phyloP scores from a whole-genome alignment of 2,113 vertebrate genomes.

The Coptodon bakossiorum region DNA sequence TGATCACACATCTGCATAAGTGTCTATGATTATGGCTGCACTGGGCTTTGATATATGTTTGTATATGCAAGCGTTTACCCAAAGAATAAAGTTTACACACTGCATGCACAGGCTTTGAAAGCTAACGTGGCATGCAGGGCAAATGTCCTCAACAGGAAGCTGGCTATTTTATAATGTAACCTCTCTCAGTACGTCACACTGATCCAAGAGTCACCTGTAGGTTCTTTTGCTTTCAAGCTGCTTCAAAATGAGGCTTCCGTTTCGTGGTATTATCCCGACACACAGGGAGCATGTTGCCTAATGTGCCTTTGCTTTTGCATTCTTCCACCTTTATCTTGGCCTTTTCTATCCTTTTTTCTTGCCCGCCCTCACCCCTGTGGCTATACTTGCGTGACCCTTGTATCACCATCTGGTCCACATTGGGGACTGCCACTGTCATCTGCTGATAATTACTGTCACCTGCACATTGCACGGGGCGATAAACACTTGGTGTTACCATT shows the following conservation, averaged over 20 bases:
- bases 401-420: constrained; percentile 82
- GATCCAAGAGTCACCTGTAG: background rate
- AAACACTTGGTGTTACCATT: constrained; percentile 69
- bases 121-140: constrained; percentile 42
- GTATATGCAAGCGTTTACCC: constrained; percentile 35
- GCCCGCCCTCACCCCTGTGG: constrained; percentile 48
- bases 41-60: constrained; percentile 23
- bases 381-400: constrained; percentile 78
- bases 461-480: constrained; percentile 71
- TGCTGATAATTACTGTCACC: constrained; percentile 91
- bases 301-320: constrained; percentile 4
- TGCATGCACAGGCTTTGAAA: constrained; percentile 38
- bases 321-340: constrained; percentile 10
- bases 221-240: background rate
- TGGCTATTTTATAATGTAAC: constrained; percentile 31
- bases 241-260: constrained; percentile 23
- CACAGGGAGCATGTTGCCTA: background rate
- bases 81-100: constrained; percentile 26
- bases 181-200: background rate
- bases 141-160: constrained; percentile 26
- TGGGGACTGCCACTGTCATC: constrained; percentile 81
- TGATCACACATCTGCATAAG: constrained; percentile 24
- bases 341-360: constrained; percentile 32
- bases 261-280: background rate
- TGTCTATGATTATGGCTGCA: constrained; percentile 14